Conservation (phyloP, 2,113 vertebrate species). For the Dinomys branickii region DNA sequence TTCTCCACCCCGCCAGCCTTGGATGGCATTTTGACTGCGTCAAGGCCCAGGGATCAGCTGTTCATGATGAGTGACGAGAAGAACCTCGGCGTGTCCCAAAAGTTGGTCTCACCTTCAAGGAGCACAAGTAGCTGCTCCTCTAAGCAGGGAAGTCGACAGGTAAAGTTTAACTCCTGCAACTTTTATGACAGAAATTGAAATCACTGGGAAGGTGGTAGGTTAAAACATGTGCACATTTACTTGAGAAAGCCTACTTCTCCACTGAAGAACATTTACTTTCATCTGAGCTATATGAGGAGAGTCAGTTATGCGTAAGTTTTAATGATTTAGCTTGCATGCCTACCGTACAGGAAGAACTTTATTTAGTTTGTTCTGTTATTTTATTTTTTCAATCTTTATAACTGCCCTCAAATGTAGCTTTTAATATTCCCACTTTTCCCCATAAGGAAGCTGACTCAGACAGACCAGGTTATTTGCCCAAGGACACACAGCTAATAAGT, state of each 20-base stretch:
- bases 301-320: background rate
- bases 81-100: constrained; percentile 91
- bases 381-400: background rate
- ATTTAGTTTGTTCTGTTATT: constrained; percentile 5
- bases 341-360: background rate
- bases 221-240: background rate
- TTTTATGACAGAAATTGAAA: background rate
- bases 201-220: background rate
- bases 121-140: constrained; percentile 98
- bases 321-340: background rate
- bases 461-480: background rate
- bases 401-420: background rate
- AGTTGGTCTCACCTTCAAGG: constrained; percentile 94
- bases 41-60: constrained; percentile 43
- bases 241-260: background rate
- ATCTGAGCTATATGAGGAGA: background rate
- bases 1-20: constrained; percentile 48
- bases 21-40: constrained; percentile 69
- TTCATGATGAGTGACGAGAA: constrained; percentile 93
- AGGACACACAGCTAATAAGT: background rate
- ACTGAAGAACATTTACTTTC: background rate
- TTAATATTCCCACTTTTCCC: background rate
- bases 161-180: constrained; percentile 77
- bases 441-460: constrained; percentile 46
- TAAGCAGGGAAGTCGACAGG: constrained; percentile 96